phyloP scores from a whole-genome alignment of 2,888 invertebrate genomes.

The Yponomeuta malinellus region DNA sequence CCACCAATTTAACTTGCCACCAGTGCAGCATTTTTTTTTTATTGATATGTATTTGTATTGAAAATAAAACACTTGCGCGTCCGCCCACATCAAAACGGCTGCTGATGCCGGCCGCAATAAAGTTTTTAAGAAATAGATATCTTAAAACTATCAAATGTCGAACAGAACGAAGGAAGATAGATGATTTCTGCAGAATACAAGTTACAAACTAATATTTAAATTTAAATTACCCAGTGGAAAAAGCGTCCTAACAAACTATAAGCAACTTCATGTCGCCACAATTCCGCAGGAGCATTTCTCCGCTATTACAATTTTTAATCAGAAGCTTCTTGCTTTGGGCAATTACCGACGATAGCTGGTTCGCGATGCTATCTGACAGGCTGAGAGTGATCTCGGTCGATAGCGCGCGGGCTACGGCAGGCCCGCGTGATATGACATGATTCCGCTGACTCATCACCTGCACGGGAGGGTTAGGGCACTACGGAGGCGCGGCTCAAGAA shows the following conservation, averaged over 20 bases:
- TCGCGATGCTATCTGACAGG: neutral
- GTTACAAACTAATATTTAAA: no score
- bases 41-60: neutral
- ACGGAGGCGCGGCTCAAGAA: neutral
- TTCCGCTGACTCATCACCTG: conserved; percentile 3
- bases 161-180: no score
- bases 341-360: neutral
- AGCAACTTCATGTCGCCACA: neutral
- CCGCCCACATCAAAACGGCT: neutral
- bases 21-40: neutral
- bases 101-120: no score
- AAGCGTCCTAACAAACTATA: neutral
- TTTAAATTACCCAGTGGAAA: no score
- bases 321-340: neutral
- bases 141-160: no score
- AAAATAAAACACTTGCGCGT: neutral
- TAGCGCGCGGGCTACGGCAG: neutral
- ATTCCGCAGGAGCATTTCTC: neutral
- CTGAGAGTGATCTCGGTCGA: neutral
- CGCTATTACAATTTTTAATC: neutral
- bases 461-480: neutral
- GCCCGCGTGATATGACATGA: conserved; percentile 2
- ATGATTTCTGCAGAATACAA: no score
- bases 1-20: neutral
- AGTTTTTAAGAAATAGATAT: no score